Base-by-base conservation (phyloP, 2,888 invertebrate species). In the Brenthis hecate region DNA sequence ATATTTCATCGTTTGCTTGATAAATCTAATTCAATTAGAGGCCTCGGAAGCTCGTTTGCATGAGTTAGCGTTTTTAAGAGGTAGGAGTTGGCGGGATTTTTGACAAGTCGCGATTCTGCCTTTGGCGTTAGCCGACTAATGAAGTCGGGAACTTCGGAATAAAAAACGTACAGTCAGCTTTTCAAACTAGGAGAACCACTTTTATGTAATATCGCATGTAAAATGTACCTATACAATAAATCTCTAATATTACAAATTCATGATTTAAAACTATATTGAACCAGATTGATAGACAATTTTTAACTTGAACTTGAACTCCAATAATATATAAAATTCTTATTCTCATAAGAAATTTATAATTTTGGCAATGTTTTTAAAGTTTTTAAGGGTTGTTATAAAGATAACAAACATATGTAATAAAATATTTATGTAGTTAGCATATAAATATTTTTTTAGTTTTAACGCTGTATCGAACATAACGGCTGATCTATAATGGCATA, bases 11-110 rank as follows among this genome's bases (percentile, higher is more conserved):
- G 84, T 84, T 83, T 85, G 78, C 82, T 83, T 85, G 87, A 85
- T 86, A 81, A 82, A 81, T 87, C 83, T 91, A 89, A 91, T 90
- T 88, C 82, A 89, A 89, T 92, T 90, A 89, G 79, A 77, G 79
- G 84, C 83, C 83, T 85, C 83, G 83, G 81, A 80, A 83, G 84
- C 86, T 91, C 90, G 89, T 91, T 92, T 91, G 91, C 91, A 92
- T 92, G 87, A 91, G 83, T 91, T 91, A 89, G 89, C 91, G 91
- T 91, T 92, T 92, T 89, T 88, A 86, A 89, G 78, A 82, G 87
- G 81, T 81, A 84, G 85, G 86, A 68, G 68, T 66, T 56, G 66
- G 62, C 66, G 84, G 80, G 82, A 78, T 81, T 82, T 80, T 68
- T 72, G 71, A 72, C 72, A 68, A 68, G 68, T 66, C 54, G 66